Base-by-base conservation (phyloP, 2,797 vertebrate genomes). In the Enteromius treurensis region DNA sequence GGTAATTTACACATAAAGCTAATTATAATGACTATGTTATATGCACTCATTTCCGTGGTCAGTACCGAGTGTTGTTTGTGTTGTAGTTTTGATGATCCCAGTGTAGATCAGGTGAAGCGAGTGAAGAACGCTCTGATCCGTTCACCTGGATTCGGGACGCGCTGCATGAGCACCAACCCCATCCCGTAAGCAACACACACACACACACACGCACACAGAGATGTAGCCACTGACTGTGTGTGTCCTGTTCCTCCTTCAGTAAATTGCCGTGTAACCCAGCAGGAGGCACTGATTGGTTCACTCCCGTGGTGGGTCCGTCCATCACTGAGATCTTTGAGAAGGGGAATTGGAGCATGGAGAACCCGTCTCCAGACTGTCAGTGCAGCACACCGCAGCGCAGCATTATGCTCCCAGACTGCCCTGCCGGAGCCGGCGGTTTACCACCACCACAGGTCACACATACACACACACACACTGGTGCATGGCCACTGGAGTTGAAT, bases 61-160 rank as follows among this genome's bases (percentile, higher is more conserved):
- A 45, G 8, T 47, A 47, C 49, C 4, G 29, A 51, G 19, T 51
- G 8, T 71, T 62, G 74, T 29, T 13, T 73, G 11, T 47, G 21
- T 78, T 84, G 8, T 91, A 99, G 98, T 91, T 96, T 97, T 0
- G 98, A 99, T 29, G 92, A 91, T 29, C 95, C 94, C 0, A 93
- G 92, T 70, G 95, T 96, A 49, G 8, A 15, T 0, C 91, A 95
- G 80, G 96, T 95, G 87, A 92, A 94, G 80, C 91, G 78, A 8
- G 96, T 99, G 88, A 90, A 95, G 81, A 94, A 96, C 0, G 95
- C 96, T 6, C 93, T 99, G 87, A 93, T 97, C 77, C 92, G 92
- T 84, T 92, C 94, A 15, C 98, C 98, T 3, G 98, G 98, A 45
- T 98, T 99, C 76, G 98, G 98, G 15, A 99, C 96, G 0, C 96